phyloP scores from a whole-genome alignment of 2,113 vertebrate genomes.

The Ascaphus truei region DNA sequence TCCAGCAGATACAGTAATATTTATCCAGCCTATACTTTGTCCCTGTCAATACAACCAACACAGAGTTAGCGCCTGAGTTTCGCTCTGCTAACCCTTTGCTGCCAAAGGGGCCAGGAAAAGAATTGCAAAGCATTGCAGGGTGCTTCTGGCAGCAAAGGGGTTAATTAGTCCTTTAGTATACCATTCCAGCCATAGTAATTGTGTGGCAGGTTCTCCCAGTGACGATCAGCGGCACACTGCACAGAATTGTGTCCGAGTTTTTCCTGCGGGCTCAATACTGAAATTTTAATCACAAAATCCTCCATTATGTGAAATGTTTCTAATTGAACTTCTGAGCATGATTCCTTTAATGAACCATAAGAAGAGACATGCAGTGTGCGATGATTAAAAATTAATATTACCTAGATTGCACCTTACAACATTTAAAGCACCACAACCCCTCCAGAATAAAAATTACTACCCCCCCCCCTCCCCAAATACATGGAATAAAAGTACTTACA shows the following conservation, averaged over 20 bases:
- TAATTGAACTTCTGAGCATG: constrained; percentile 49
- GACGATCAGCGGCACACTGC: not conserved
- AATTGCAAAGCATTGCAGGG: no score
- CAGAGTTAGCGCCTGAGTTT: no score
- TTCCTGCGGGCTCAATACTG: not conserved
- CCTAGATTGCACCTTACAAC: constrained; percentile 40
- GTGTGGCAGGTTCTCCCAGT: not conserved
- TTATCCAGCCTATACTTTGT: no score
- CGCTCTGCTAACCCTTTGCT: no score
- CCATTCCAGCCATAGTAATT: not conserved
- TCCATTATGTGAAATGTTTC: constrained; percentile 22
- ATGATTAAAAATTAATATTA: constrained; percentile 42
- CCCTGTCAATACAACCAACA: no score
- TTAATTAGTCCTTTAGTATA: not conserved
- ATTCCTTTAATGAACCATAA: constrained; percentile 46
- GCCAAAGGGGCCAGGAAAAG: no score
- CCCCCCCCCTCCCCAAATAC: constrained; percentile 1
- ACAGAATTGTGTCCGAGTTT: not conserved
- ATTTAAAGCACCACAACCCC: constrained; percentile 22
- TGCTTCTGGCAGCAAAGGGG: no score
- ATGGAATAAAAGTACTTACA: not conserved
- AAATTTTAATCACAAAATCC: not conserved
- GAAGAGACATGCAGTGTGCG: constrained; percentile 40
- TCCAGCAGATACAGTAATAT: no score
- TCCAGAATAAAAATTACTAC: not conserved